Base-by-base conservation (phyloP, 2,888 invertebrate species). In the Cerastis leucographa region DNA sequence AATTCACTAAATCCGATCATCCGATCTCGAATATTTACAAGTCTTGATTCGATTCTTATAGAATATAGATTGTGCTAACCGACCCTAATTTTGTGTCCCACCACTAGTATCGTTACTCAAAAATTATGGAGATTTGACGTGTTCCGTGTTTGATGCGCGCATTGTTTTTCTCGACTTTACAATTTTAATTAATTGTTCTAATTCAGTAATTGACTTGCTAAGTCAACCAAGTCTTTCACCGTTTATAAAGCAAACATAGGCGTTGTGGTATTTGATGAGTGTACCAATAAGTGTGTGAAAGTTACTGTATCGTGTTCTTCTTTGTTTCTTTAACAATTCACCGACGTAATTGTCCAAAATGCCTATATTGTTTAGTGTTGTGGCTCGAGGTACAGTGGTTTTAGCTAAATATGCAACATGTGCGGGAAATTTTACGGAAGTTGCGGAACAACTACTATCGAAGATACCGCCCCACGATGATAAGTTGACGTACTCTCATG, bases 401-500 rank as follows among this genome's bases (percentile, higher is more conserved):
- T 97, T 99, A 71, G 98, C 99, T 7, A 99, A 99, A 95, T 98
- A 98, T 97, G 99, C 99, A 3, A 98, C 98, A 68, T 99, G 99
- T 94, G 98, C 98, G 80, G 99, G 99, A 22, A 99, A 99, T 95
- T 99, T 99, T 94, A 98, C 98, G 4, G 99, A 99, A 97, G 99
- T 99, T 12, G 98, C 99, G 0, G 99, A 99, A 93, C 99, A 99
- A 93, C 98, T 99, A 83, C 97, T 99, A 74, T 97, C 98, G 2
- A 99, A 98, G 95, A 99, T 99, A 91, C 97, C 98, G 35, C 97
- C 98, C n/a, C 98, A 98, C 81, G 98, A 99, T 97, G 98, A 99
- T 87, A 99, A 99, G 93, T 97, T 99, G 85, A 99, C 99, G 0
- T 99, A 99, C 92, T 98, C 99, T 3, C 99, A 99, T 96, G 99